Base-by-base conservation (phyloP, 2,797 vertebrate species). In the Spinus olivaceus region DNA sequence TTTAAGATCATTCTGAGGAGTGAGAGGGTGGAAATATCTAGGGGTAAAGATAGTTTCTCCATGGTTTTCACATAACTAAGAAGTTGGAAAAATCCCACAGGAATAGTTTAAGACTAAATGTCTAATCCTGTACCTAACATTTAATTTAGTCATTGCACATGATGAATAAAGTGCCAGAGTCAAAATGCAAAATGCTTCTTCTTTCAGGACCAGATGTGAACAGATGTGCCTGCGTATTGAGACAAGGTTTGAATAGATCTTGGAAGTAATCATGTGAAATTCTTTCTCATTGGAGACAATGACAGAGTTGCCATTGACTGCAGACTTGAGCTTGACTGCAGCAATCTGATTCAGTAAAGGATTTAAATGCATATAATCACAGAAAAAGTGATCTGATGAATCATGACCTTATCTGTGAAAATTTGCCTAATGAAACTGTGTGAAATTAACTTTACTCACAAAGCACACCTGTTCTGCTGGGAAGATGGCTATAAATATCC, bases 391-490 rank as follows among this genome's bases (percentile, higher is more conserved):
- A 88, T 60, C 59, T 33, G 76, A 92, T 94, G 70, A 88, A 86
- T 91, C 65, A 42, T 65, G 81, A 70, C 50, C 89, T 44, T 80
- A 30, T 65, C 54, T 91, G 65, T 46, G 33, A 78, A 83, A 83
- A 93, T 95, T 74, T 91, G 49, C 92, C 64, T 95, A 84, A 94
- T 93, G 80, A 91, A 90, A 94, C 72, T 76, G 89, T 94, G 86
- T 91, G 70, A 90, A 96, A 94, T 95, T 90, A 79, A 83, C 89
- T 96, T 95, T 88, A 81, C 88, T 94, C 94, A 91, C 79, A 65
- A 86, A 91, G 77, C 92, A 89, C 95, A 96, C 94, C 96, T 97
- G 94, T 93, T 96, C 90, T 80, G 32, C 78, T 67, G 60, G 42
- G 71, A 50, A 92, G 92, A 63, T 74, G 44, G 44, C 91, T 96